phyloP scores from a whole-genome alignment of 2,888 invertebrate genomes.

The Thyatira batis region DNA sequence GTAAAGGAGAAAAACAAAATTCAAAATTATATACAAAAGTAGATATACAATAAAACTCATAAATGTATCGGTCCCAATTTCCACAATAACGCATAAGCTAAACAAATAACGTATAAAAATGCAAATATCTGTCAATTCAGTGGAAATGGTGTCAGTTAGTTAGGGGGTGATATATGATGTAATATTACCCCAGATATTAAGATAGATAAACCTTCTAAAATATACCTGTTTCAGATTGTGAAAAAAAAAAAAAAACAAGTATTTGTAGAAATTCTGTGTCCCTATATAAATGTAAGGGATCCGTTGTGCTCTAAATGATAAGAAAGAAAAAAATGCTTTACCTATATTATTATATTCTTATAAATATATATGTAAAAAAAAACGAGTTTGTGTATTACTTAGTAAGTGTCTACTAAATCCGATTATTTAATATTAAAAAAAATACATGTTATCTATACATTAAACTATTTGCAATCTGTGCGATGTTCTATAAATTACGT shows the following conservation, averaged over 20 bases:
- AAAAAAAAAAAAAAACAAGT: slow-evolving; percentile 54
- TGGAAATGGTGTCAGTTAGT: slow-evolving; percentile 75
- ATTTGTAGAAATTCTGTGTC: slow-evolving; percentile 74
- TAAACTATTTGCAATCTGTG: slow-evolving; percentile 1
- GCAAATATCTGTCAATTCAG: slow-evolving; percentile 76
- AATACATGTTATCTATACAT: slow-evolving; percentile 65
- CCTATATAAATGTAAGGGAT: slow-evolving; percentile 65
- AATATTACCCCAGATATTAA: slow-evolving; percentile 62
- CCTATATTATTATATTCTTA: slow-evolving; percentile 80
- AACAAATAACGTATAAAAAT: slow-evolving; percentile 53
- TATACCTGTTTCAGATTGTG: slow-evolving; percentile 61
- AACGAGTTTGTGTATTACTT: slow-evolving; percentile 68
- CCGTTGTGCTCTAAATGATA: slow-evolving; percentile 74
- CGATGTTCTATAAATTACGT: background rate
- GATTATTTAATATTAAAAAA: slow-evolving; percentile 54
- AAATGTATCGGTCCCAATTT: slow-evolving; percentile 31
- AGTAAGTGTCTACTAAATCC: slow-evolving; percentile 78
- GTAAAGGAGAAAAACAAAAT: background rate
- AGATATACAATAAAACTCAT: background rate
- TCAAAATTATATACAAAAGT: background rate
- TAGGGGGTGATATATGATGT: slow-evolving; percentile 55
- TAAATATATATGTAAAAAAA: slow-evolving; percentile 73
- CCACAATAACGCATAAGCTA: slow-evolving; percentile 59
- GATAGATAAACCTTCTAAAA: slow-evolving; percentile 60
- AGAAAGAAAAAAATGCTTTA: slow-evolving; percentile 80